A percentile compares a stretch with the other conserved stretches of the same genome.
phyloP scores from a whole-genome alignment of 2,113 vertebrate species.

The Hiodon tergisus region DNA sequence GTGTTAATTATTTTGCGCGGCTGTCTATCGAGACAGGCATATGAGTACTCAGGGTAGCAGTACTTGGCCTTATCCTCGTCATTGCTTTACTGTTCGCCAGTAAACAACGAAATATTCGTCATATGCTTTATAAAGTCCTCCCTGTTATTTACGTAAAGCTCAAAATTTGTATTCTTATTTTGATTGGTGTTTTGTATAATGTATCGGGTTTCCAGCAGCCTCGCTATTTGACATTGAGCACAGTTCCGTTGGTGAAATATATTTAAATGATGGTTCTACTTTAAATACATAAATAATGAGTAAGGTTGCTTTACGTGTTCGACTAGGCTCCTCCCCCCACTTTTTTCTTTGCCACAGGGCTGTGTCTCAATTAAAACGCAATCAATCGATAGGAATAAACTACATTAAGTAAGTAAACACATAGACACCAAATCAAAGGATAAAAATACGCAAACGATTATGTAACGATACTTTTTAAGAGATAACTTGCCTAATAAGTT shows the following conservation, averaged over 20 bases:
- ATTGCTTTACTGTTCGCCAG: background rate
- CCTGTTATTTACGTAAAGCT: no score
- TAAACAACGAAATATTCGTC: background rate
- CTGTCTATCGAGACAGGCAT: no score
- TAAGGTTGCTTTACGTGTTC: slow-evolving; percentile 51
- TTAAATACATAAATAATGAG: slow-evolving; percentile 49
- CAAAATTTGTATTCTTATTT: slow-evolving; percentile 5
- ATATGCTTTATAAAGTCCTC: no score
- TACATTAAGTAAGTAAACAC: slow-evolving; percentile 31
- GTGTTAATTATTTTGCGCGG: no score
- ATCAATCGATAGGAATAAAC: slow-evolving; percentile 53
- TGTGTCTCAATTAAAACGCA: slow-evolving; percentile 50
- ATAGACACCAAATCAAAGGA: slow-evolving; percentile 36
- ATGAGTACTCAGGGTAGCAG: no score
- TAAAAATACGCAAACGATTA: slow-evolving; percentile 34
- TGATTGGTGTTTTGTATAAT: slow-evolving; percentile 44
- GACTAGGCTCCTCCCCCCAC: slow-evolving; percentile 42
- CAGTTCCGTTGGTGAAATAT: slow-evolving; percentile 27
- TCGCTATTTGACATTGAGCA: slow-evolving; percentile 34
- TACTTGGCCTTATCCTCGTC: no score
- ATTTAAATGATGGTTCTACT: slow-evolving; percentile 21
- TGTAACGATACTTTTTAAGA: slow-evolving; percentile 34
- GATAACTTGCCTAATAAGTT: slow-evolving; percentile 47
- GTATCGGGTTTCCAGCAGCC: slow-evolving; percentile 56
- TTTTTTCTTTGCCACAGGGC: slow-evolving; percentile 50